These are phyloP conservation scores for Bimastos eiseni DNA, from an alignment of 2,888 invertebrate species.

Conservation along the genomic window DNA sequence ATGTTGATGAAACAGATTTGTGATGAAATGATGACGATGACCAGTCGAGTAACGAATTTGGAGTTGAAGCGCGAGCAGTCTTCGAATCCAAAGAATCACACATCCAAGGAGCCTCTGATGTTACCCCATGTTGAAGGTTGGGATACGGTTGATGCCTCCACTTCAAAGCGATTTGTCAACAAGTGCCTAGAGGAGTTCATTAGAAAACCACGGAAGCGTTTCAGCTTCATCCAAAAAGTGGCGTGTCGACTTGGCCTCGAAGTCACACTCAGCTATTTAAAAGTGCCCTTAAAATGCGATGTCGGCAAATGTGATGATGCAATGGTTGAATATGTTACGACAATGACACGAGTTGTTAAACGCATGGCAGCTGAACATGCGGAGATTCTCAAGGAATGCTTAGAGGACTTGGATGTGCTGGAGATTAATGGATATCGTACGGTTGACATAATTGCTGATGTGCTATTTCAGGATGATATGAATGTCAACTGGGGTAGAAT, in stretches of 20 bases:
- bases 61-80: not conserved
- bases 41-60: not conserved
- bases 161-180: slow-evolving; percentile 2
- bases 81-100: not conserved
- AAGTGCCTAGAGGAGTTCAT: not conserved
- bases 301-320: not conserved
- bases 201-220: not conserved
- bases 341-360: not conserved
- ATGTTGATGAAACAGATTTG: not conserved
- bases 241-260: not conserved
- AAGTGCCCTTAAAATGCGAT: not conserved
- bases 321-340: not conserved
- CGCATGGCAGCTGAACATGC: not conserved
- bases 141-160: not conserved
- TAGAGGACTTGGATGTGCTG: not conserved
- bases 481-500: slow-evolving; percentile 26
- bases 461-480: slow-evolving; percentile 13
- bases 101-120: not conserved
- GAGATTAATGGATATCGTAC: not conserved
- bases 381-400: not conserved
- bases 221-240: not conserved
- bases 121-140: not conserved
- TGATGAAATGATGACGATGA: not conserved
- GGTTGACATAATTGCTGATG: slow-evolving; percentile 14
- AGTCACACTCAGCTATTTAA: not conserved